Base-by-base conservation (phyloP, 1,140 invertebrate species). In the Drosophila kikkawai region DNA sequence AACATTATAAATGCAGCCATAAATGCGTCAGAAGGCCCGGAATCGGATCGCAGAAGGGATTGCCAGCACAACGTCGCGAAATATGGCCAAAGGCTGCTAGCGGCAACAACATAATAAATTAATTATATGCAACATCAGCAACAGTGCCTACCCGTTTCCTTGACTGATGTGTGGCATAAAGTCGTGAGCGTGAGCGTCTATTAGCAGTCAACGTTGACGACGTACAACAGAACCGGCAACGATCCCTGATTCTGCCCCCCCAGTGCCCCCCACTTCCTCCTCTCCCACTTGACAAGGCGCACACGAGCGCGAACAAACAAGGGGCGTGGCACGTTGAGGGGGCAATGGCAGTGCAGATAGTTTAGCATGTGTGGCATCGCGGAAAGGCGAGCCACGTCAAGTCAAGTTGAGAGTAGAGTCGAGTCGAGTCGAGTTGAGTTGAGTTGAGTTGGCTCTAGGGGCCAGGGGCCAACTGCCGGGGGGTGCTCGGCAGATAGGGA, bases 91-190 rank as follows among this genome's bases (percentile, higher is more conserved):
- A 81, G 78, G 74, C 82, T 87, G 80, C 74, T 45, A 50, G 83
- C 76, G 76, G 80, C 86, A 90, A 90, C 82, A 85, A 91, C 85
- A 91, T 85, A 90, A 90, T 90, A 90, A 90, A 91, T 90, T 90
- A 90, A 90, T 90, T 90, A 90, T 91, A 91, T 90, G 86, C 85
- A 90, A 90, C 85, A 90, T 90, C 86, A 85, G 77, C 79, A 82
- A 66, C 84, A 58, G 45, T 56, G 41, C 22, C 26, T 32, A 7
- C 36, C 39, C 53, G 39, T 39, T 47, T 32, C 36, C 55, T 42
- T 58, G 71, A 75, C 51, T 71, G 79, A 81, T 86, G 83, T 87
- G 84, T 88, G 84, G 84, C 84, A 88, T 83, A 79, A 83, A 79
- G 82, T 75, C 80, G 75, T 82, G 80, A 83, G 82, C 84, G 80